Base-by-base conservation (phyloP, 2,797 vertebrate species). In the Nasua narica region DNA sequence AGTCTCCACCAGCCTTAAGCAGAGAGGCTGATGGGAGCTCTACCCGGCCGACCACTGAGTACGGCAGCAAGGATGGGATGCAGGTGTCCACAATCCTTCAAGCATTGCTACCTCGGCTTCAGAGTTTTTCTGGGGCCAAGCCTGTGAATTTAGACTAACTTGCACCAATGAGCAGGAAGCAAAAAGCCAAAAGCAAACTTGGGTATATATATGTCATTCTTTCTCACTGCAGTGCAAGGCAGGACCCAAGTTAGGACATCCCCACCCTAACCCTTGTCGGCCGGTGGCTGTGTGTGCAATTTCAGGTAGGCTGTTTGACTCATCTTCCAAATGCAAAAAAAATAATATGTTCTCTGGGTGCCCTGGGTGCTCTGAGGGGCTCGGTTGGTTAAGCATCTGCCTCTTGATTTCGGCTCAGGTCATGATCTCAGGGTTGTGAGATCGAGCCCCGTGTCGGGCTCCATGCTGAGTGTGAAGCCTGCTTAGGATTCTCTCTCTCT, bases 281-380 rank as follows among this genome's bases (percentile, higher is more conserved):
- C 40, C 11, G 9, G 48, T 60, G 56, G 40, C 52, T 19, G 18
- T n/a, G 35, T 32, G 35, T 46, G 2, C 15, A 18, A 29, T 74
- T 65, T 21, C 8, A 5, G 19, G 16, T 14, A 56, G 60, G 19
- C 27, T 14, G 0, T 52, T 70, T 46, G 70, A 70, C n/a, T 72
- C 65, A 16, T 0, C 58, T 77, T 88, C 54, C 43, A 27, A 37
- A 48, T 14, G 12, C 18, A 29, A 81, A 81, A 69, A 25, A 8
- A 52, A 74, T 15, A 37, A 37, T 2, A 4, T 0, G 2, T 1
- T 21, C 35, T n/a, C n/a, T n/a, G 48, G 1, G 2, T 1, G 32
- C 23, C n/a, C 40, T 21, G 54, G n/a, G 40, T 40, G 40, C 40
- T 40, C 40, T 40, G 40, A 40, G n/a, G 8, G 16, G 65, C 8